Evolutionary conservation across 2,888 invertebrate species (phyloP).

Genomic region (Fabriciana adippe): DNA sequence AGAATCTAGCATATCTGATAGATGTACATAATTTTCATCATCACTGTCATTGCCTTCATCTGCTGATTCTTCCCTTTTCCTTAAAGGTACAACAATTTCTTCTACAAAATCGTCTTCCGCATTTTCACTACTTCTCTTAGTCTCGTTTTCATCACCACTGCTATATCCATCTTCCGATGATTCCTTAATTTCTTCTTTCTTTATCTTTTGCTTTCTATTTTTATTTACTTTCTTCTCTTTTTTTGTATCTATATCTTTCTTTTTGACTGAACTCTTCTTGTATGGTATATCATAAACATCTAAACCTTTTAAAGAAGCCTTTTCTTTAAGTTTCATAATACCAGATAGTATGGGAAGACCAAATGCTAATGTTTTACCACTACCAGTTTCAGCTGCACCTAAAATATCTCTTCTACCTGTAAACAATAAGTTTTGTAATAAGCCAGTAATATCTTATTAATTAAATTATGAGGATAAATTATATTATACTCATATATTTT

Average conservation of each 20-base stretch:
- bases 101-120: conserved; percentile 59
- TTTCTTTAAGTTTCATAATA: conserved; percentile 87
- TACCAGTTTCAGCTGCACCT: conserved; percentile 99
- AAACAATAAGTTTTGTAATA: conserved; percentile 36
- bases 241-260: conserved; percentile 40
- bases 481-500: neutral
- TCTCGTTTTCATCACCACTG: conserved; percentile 52
- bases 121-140: conserved; percentile 30
- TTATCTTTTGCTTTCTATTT: conserved; percentile 39
- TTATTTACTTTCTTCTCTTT: conserved; percentile 41
- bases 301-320: conserved; percentile 60
- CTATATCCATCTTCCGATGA: conserved; percentile 72
- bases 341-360: conserved; percentile 95
- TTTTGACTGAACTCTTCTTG: conserved; percentile 62
- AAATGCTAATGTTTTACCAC: conserved; percentile 99
- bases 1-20: conserved; percentile 69
- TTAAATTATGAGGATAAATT: neutral
- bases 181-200: conserved; percentile 51
- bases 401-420: conserved; percentile 92
- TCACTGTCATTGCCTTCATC: conserved; percentile 68
- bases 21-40: conserved; percentile 64
- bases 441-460: neutral
- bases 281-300: conserved; percentile 71
- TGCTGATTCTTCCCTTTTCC: conserved; percentile 53
- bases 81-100: conserved; percentile 67